Evolutionary conservation across 2,888 invertebrate species (phyloP), one percentile per base, ranked within the genome.

Genomic region (Drosophila kuntzei): DNA sequence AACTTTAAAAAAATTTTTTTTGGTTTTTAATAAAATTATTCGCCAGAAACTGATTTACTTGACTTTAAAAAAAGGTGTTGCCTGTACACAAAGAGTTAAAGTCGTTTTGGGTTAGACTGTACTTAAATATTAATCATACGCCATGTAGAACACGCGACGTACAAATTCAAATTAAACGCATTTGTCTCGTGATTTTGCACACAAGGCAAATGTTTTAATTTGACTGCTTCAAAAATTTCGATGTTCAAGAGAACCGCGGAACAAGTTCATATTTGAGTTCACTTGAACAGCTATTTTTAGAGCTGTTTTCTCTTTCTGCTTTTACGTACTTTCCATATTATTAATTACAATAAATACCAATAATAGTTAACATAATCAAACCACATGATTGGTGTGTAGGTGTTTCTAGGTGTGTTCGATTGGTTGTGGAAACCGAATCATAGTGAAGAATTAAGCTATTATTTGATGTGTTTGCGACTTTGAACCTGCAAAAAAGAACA

Each of bases 391-490:
- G 44, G 44, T 58, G 14, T 47, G 47, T 62, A 27, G 27, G 22
- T 72, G 18, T 54, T 36, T 29, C 51, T 47, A 55, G 32, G 36
- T 51, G 44, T 61, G 69, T 60, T 46, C 46, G 59, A 46, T 55
- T 75, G 65, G 65, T 37, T 53, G 14, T 43, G 43, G 37, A 34
- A 63, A 75, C 79, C 80, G 44, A 69, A 79, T 62, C 69, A 49
- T 55, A 67, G 69, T 77, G 34, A 72, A 77, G 65, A 87, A 87
- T 85, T 88, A 83, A 65, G 72, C 88, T 88, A 85, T 68, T 86
- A 78, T 83, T 85, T 88, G 87, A 88, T 85, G 85, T 88, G 88
- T 86, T 86, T 84, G 80, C 83, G 87, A 76, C 76, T 88, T 85
- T 83, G 72, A 88, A 88, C 81, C 85, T 85, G 81, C 12, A 86